A percentile compares a stretch with the other conserved stretches of the same genome.
These are phyloP conservation scores for Rattus rattus DNA, from an alignment of 2,113 vertebrate species.

Conservation along the genomic window DNA sequence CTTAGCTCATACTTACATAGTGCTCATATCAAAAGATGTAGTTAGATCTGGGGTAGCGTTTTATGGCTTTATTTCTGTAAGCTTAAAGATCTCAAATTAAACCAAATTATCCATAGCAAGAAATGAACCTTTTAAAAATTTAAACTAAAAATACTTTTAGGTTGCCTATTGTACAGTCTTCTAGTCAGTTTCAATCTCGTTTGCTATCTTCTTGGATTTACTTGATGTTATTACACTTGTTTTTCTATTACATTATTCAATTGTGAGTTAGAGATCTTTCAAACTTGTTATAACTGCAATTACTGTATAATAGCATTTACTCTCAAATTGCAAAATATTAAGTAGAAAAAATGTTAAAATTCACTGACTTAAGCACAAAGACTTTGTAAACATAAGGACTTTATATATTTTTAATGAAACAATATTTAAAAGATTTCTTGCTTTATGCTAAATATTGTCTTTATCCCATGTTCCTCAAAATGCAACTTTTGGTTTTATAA, in stretches of 20 bases:
- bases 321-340: constrained; percentile 39
- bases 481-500: not conserved
- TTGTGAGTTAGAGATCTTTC: constrained; percentile 8
- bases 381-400: not conserved
- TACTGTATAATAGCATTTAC: constrained; percentile 45
- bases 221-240: constrained; percentile 12
- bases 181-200: constrained; percentile 48
- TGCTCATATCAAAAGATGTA: constrained; percentile 59
- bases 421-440: constrained; percentile 44
- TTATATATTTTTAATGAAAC: constrained; percentile 3
- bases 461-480: constrained; percentile 14
- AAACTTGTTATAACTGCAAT: constrained; percentile 13
- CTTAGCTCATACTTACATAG: constrained; percentile 69
- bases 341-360: constrained; percentile 22
- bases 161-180: constrained; percentile 56
- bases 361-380: not conserved
- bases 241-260: constrained; percentile 28
- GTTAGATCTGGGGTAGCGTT: constrained; percentile 62
- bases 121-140: constrained; percentile 62
- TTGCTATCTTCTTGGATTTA: constrained; percentile 21
- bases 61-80: constrained; percentile 16
- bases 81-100: constrained; percentile 60
- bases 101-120: constrained; percentile 63
- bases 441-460: not conserved
- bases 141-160: constrained; percentile 69